phyloP scores from a whole-genome alignment of 2,113 vertebrate genomes.

The Corydoras sp. region DNA sequence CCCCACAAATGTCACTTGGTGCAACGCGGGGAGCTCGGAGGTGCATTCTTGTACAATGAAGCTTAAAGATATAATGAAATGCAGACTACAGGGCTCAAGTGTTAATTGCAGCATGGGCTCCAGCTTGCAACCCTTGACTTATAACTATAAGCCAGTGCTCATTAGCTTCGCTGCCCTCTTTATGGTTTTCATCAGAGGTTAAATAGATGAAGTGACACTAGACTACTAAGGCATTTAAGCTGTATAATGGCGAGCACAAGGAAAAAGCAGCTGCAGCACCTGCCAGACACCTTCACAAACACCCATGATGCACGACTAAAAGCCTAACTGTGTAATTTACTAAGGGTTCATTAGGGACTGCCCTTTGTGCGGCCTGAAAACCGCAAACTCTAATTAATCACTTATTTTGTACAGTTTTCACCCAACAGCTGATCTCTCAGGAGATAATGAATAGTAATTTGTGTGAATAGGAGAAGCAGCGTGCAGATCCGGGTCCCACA shows the following conservation, averaged over 20 bases:
- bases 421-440: neutral
- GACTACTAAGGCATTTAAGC: neutral
- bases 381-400: neutral
- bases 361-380: neutral
- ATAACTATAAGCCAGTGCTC: neutral
- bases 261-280: neutral
- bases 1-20: no score
- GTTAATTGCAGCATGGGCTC: neutral
- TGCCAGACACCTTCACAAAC: neutral
- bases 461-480: neutral
- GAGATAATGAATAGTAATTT: constrained; percentile 1
- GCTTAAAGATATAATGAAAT: no score
- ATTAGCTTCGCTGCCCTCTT: constrained; percentile 12
- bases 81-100: no score
- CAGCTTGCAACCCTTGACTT: neutral
- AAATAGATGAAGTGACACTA: constrained; percentile 13
- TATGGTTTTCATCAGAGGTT: neutral
- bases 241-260: neutral
- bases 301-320: neutral
- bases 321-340: neutral
- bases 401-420: neutral
- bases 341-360: neutral
- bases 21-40: no score
- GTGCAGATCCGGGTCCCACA: constrained; percentile 29
- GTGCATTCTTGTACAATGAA: no score